These are phyloP conservation scores for Gouania willdenowi DNA, from an alignment of 2,797 vertebrate species.

Conservation along the genomic window DNA sequence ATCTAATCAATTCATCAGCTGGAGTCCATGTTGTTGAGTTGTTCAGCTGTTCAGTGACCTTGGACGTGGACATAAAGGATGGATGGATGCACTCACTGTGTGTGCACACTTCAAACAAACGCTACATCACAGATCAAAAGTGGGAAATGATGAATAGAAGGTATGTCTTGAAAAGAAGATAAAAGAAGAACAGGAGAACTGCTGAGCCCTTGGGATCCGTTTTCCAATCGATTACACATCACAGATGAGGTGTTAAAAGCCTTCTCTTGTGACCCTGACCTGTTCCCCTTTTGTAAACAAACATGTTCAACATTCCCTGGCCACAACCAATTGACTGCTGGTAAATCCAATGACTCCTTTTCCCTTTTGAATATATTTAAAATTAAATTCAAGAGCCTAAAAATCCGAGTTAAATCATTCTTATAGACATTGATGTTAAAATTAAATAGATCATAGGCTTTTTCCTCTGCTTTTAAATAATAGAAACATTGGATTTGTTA, in stretches of 20 bases:
- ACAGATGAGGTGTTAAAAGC: constrained; percentile 29
- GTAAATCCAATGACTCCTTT: constrained; percentile 6
- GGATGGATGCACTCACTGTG: constrained; percentile 4
- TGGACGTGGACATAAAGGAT: constrained; percentile 8
- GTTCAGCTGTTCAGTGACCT: constrained; percentile 23
- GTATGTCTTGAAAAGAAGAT: neutral
- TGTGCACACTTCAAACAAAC: neutral
- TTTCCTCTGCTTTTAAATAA: no score
- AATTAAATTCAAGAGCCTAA: no score
- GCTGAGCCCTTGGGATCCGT: constrained; percentile 27
- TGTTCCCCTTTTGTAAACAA: constrained; percentile 36
- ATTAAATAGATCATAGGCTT: no score
- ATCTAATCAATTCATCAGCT: neutral
- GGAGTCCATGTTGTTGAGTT: neutral
- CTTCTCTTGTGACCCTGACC: constrained; percentile 49
- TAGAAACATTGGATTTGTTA: no score
- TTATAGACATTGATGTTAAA: no score
- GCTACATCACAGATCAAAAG: neutral
- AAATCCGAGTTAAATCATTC: no score
- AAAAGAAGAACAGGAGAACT: constrained; percentile 1
- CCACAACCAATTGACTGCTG: constrained; percentile 29
- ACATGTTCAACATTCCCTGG: constrained; percentile 12
- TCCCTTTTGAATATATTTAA: no score
- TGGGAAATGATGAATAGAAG: neutral
- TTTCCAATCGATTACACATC: constrained; percentile 53